Evolutionary conservation across 2,113 vertebrate species (phyloP).

Genomic region (Silurus meridionalis): DNA sequence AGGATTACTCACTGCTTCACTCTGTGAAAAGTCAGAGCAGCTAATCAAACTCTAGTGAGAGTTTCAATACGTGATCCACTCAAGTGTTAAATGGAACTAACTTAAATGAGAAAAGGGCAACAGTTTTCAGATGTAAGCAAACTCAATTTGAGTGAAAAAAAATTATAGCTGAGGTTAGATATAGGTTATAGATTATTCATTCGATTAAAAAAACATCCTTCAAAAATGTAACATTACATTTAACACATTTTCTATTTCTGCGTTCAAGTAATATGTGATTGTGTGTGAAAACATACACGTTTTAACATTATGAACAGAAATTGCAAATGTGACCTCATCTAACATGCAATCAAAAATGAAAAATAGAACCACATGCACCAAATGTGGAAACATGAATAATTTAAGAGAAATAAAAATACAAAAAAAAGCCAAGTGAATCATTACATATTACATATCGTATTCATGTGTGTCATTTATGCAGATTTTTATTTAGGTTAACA

Average conservation of each 20-base stretch:
- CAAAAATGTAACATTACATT: neutral
- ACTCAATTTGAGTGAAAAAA: neutral
- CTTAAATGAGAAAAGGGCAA: neutral
- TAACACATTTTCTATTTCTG: no score
- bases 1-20: slow-evolving; percentile 14
- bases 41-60: neutral
- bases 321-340: neutral
- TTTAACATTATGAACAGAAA: neutral
- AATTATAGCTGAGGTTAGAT: neutral
- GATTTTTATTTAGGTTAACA: neutral
- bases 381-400: neutral
- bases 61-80: neutral
- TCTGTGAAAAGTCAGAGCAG: neutral
- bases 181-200: neutral
- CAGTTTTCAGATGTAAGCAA: neutral
- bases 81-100: neutral
- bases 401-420: neutral
- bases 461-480: neutral
- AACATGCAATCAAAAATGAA: neutral
- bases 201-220: neutral
- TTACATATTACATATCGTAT: neutral
- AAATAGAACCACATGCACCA: neutral
- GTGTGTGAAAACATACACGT: neutral
- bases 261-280: neutral
- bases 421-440: neutral